phyloP scores from a whole-genome alignment of 2,888 invertebrate genomes.

The Escarpia spicata region DNA sequence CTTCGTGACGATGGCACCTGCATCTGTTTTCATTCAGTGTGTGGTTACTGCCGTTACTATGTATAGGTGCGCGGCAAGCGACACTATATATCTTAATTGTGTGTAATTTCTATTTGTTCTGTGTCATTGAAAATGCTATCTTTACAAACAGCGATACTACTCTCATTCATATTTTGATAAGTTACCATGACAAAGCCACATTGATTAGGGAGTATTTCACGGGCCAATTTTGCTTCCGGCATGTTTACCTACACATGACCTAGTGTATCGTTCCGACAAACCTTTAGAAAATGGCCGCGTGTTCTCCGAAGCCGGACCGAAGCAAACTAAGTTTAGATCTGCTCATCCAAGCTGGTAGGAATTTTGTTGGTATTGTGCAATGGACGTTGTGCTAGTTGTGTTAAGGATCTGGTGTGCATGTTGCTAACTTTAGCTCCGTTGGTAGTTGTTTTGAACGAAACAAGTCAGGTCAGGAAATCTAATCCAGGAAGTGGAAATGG shows the following conservation, averaged over 20 bases:
- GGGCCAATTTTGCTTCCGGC: slow-evolving; percentile 16
- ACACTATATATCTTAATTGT: not conserved
- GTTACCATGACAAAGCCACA: not conserved
- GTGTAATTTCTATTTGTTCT: not conserved
- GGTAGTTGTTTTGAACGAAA: not conserved
- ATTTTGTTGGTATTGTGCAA: slow-evolving; percentile 17
- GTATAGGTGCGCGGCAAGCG: not conserved
- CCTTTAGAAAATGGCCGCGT: slow-evolving; percentile 21
- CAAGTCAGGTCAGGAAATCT: slow-evolving; percentile 16
- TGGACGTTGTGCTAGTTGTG: not conserved
- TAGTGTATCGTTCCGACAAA: slow-evolving; percentile 5
- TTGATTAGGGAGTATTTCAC: not conserved
- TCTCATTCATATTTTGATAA: not conserved
- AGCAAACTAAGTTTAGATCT: slow-evolving; percentile 20
- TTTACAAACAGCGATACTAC: not conserved
- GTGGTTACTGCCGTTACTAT: slow-evolving; percentile 5
- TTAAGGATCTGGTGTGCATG: not conserved
- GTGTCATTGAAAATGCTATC: not conserved
- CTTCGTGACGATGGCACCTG: not conserved
- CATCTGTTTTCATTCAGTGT: not conserved
- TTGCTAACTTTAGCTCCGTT: not conserved
- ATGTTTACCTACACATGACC: slow-evolving; percentile 5
- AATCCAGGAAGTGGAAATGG: slow-evolving; percentile 16
- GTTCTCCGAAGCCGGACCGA: not conserved
- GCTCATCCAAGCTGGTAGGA: slow-evolving; percentile 24